Conservation (phyloP, 2,888 invertebrate species). For the Boloria selene region DNA sequence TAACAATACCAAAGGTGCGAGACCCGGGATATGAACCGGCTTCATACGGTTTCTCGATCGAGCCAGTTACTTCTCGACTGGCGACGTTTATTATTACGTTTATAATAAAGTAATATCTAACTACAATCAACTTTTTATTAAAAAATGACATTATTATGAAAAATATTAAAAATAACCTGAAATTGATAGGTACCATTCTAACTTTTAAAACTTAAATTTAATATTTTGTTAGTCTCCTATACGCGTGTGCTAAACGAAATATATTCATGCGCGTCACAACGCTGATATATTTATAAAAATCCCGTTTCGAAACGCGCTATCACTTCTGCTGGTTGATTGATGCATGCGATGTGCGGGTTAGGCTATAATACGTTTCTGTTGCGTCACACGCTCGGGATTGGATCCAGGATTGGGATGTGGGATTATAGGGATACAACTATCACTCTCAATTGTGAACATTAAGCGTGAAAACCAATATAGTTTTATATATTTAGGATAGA, state of each 20-base stretch:
- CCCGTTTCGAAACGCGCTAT: conserved; percentile 37
- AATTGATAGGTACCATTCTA: neutral
- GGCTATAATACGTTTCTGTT: conserved; percentile 38
- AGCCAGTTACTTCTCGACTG: no score
- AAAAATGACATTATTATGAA: no score
- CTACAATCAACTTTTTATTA: no score
- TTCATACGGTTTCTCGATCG: no score
- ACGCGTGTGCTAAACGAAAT: conserved; percentile 43
- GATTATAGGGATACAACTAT: conserved; percentile 46
- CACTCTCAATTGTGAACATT: conserved; percentile 43
- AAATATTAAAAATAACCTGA: no score
- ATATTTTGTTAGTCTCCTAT: neutral
- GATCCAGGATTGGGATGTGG: conserved; percentile 35
- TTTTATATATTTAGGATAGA: conserved; percentile 32
- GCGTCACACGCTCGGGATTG: conserved; percentile 37
- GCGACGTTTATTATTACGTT: no score
- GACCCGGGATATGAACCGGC: no score
- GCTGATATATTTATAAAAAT: conserved; percentile 40
- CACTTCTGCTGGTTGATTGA: conserved; percentile 45
- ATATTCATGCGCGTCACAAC: conserved; percentile 32
- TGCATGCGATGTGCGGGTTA: conserved; percentile 39
- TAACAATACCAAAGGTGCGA: no score
- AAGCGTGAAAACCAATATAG: conserved; percentile 42
- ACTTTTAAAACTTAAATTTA: neutral
- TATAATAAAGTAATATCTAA: no score